A percentile compares a stretch with the other conserved stretches of the same genome.
Conservation (phyloP, 2,113 vertebrate genomes). For the Gopherus flavomarginatus region DNA sequence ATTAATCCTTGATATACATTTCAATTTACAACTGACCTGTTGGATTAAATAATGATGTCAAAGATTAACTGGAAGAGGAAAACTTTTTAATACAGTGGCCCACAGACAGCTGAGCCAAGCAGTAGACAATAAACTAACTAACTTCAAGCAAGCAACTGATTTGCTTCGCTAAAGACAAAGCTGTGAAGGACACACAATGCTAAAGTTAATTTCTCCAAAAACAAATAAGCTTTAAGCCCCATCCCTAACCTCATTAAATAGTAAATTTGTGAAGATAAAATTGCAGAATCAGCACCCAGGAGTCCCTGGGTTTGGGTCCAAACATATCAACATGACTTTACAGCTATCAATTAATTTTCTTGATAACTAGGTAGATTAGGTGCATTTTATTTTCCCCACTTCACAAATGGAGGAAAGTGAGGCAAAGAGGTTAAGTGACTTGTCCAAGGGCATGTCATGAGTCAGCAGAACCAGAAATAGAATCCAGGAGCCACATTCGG, state of each 20-base stretch:
- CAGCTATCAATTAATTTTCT: background rate
- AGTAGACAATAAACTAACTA: background rate
- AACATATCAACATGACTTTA: background rate
- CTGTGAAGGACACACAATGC: background rate
- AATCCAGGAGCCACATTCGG: background rate
- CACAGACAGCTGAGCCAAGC: background rate
- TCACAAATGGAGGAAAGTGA: background rate
- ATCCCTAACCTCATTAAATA: conserved; percentile 21
- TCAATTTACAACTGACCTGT: background rate
- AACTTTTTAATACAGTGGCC: background rate
- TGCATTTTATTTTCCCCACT: background rate
- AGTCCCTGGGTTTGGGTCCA: background rate
- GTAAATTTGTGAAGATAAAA: background rate
- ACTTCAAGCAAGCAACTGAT: background rate
- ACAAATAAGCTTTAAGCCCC: background rate
- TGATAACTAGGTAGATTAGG: background rate
- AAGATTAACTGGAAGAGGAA: background rate
- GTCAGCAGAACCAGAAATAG: background rate
- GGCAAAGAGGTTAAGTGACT: background rate
- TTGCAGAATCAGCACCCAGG: background rate
- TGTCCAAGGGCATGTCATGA: background rate
- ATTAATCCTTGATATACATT: conserved; percentile 8
- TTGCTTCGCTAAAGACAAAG: background rate
- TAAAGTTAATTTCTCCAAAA: background rate
- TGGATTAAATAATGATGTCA: background rate